Percentiles rank a stretch among this genome's conserved stretches.
Conservation (phyloP, 2,113 vertebrate genomes). For the Oriolus oriolus region DNA sequence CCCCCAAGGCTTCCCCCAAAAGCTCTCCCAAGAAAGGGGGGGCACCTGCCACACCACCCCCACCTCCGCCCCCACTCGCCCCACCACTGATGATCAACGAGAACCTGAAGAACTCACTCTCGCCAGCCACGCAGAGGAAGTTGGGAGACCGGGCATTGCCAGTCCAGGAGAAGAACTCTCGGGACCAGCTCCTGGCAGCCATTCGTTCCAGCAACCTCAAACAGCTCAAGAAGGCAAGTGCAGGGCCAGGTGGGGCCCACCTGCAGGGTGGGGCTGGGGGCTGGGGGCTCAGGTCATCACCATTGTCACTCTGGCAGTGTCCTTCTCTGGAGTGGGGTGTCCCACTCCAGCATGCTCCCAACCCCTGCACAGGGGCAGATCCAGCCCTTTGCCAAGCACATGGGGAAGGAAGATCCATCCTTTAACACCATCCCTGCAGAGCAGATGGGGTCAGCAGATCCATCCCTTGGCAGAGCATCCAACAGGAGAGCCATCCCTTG, state of each 20-base stretch:
- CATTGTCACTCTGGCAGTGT: neutral
- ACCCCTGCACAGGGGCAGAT: neutral
- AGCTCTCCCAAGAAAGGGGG: conserved; percentile 73
- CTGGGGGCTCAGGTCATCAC: neutral
- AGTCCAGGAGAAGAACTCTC: conserved; percentile 82
- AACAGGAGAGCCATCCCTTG: neutral
- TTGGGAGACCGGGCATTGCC: conserved; percentile 78
- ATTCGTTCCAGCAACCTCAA: conserved; percentile 88
- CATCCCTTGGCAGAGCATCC: neutral
- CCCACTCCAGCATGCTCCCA: too few relatives aligned
- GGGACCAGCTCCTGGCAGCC: conserved; percentile 92
- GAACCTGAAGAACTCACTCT: conserved; percentile 84
- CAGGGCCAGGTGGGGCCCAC: neutral
- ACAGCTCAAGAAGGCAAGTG: conserved; percentile 88
- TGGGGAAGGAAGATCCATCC: neutral
- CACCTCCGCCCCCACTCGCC: conserved; percentile 82
- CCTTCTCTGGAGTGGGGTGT: rapidly evolving
- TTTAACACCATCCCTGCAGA: neutral
- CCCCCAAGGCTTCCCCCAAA: conserved; percentile 85
- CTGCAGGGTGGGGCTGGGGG: rapidly evolving
- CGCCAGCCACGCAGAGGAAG: conserved; percentile 85
- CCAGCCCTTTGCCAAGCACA: neutral
- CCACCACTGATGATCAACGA: conserved; percentile 81
- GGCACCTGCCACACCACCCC: conserved; percentile 65
- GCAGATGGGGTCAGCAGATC: neutral